These are phyloP conservation scores for Cyclopterus lumpus DNA, from an alignment of 2,797 vertebrate genomes.

Conservation along the genomic window DNA sequence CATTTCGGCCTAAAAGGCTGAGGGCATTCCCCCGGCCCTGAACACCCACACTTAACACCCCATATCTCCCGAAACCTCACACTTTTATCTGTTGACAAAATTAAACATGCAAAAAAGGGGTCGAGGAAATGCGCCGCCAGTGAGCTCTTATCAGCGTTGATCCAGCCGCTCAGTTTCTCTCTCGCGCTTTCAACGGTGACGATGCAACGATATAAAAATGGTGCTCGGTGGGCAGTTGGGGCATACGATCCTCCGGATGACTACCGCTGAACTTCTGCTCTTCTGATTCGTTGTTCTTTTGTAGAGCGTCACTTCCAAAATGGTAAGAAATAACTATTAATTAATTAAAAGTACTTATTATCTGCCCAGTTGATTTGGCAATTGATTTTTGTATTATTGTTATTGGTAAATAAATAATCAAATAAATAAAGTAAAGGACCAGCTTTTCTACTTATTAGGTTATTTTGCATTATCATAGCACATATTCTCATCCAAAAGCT, in stretches of 20 bases:
- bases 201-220: constrained; percentile 52
- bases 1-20: not conserved
- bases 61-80: constrained; percentile 31
- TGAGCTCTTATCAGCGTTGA: not conserved
- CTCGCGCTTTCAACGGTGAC: not conserved
- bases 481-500: not conserved
- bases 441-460: not conserved
- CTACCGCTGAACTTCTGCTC: constrained; percentile 35
- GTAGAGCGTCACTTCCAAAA: constrained; percentile 27
- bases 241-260: constrained; percentile 18
- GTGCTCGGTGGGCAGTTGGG: not conserved
- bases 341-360: not conserved
- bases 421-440: not conserved
- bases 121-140: constrained; percentile 59
- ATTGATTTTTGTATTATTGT: not conserved
- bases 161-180: constrained; percentile 28
- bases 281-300: not conserved
- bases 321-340: constrained; percentile 59
- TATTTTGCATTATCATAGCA: not conserved
- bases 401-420: too few relatives aligned
- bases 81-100: constrained; percentile 15
- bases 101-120: constrained; percentile 67
- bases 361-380: not conserved
- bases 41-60: constrained; percentile 46
- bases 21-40: constrained; percentile 61